Percentiles rank a stretch among this genome's conserved stretches.
Conservation (phyloP, 2,888 invertebrate species). For the Epinotia demarniana region DNA sequence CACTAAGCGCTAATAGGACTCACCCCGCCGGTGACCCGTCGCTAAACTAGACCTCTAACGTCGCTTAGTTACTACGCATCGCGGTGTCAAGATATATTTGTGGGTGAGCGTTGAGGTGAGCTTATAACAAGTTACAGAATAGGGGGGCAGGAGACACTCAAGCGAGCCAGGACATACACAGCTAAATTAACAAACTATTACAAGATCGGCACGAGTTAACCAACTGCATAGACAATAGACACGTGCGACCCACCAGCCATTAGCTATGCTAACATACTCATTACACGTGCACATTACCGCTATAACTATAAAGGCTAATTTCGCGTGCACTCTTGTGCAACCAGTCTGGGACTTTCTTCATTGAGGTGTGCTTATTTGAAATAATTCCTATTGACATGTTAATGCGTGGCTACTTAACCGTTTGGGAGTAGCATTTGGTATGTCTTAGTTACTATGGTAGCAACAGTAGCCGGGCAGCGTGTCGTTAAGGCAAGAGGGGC, state of each 20-base stretch:
- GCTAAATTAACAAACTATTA: conserved; percentile 16
- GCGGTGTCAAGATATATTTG: too few relatives aligned
- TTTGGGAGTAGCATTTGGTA: not conserved
- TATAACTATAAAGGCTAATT: conserved; percentile 24
- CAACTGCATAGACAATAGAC: conserved; percentile 23
- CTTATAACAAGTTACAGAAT: too few relatives aligned
- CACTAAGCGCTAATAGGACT: too few relatives aligned
- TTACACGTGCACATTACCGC: conserved; percentile 4
- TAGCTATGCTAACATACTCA: conserved; percentile 23
- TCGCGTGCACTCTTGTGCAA: conserved; percentile 21
- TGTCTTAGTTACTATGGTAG: not conserved
- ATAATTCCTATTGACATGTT: conserved; percentile 36
- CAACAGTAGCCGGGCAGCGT: too few relatives aligned
- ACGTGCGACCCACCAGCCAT: conserved; percentile 23
- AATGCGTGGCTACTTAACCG: conserved; percentile 24
- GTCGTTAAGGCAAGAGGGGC: too few relatives aligned
- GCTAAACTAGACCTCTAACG: too few relatives aligned
- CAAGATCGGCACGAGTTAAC: conserved; percentile 5
- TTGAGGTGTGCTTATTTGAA: conserved; percentile 19
- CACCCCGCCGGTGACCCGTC: too few relatives aligned
- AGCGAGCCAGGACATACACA: conserved; percentile 7
- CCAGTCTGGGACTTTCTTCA: conserved; percentile 4
- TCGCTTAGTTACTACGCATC: too few relatives aligned
- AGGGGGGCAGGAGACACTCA: not conserved
- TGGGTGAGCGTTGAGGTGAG: too few relatives aligned